A percentile compares a stretch with the other conserved stretches of the same genome.
phyloP scores from a whole-genome alignment of 2,797 vertebrate genomes.

The Setipinna tenuifilis region DNA sequence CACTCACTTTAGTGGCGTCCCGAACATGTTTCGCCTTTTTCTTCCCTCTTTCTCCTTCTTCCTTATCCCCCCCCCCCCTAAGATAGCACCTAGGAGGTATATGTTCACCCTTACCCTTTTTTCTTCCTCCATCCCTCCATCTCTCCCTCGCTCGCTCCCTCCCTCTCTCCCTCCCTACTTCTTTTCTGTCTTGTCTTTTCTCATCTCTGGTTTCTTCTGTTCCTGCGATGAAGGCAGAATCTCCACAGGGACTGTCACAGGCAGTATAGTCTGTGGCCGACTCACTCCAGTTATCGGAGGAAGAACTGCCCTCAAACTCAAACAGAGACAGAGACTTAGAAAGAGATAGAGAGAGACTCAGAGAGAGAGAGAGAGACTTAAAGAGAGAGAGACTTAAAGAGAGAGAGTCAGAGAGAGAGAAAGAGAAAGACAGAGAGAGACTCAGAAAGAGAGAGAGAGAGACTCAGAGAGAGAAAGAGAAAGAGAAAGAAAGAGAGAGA shows the following conservation, averaged over 20 bases:
- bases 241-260: neutral
- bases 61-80: neutral
- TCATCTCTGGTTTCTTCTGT: neutral
- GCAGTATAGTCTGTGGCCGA: neutral
- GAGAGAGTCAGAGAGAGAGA: neutral
- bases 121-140: neutral
- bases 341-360: neutral
- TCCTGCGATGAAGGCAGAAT: neutral
- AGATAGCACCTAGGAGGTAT: neutral
- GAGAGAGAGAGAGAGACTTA: conserved; percentile 8
- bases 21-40: neutral
- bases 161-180: neutral
- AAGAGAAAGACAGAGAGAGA: neutral
- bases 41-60: neutral
- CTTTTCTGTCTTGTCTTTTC: neutral
- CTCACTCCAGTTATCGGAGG: neutral
- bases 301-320: neutral
- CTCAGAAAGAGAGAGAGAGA: neutral
- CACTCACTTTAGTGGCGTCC: neutral
- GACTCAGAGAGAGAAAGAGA: neutral
- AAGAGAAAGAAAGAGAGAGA: neutral
- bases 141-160: neutral
- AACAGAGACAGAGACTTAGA: neutral
- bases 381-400: conserved; percentile 25
- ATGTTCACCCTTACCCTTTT: neutral